Conservation (phyloP, 2,113 vertebrate species). For the Marmota monax region DNA sequence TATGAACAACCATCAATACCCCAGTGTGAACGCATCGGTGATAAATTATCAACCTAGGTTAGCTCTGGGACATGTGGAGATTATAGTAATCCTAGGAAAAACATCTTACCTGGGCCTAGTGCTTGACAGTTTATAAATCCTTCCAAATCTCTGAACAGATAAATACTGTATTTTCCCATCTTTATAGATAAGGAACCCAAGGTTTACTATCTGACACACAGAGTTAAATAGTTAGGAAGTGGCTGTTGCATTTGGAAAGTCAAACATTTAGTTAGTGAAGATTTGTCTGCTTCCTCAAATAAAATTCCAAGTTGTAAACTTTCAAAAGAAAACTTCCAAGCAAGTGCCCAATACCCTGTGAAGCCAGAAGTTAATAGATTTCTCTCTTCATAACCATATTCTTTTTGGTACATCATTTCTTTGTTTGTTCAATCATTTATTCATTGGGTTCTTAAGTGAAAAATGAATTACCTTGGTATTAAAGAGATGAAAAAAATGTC, state of each 20-base stretch:
- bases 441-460: background rate
- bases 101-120: background rate
- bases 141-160: slow-evolving; percentile 29
- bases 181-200: slow-evolving; percentile 41
- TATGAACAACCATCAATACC: background rate
- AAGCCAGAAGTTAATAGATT: background rate
- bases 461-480: background rate
- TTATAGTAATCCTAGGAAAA: background rate
- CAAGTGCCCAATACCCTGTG: background rate
- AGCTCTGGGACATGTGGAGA: background rate
- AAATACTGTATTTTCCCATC: slow-evolving; percentile 22
- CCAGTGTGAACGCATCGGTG: background rate
- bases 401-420: background rate
- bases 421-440: background rate
- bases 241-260: background rate
- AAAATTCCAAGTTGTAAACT: background rate
- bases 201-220: background rate
- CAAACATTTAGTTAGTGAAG: background rate
- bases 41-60: background rate
- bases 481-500: background rate
- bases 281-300: background rate
- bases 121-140: slow-evolving; percentile 19
- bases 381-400: background rate
- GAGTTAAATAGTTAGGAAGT: background rate
- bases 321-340: background rate